Percentiles rank a stretch among this genome's conserved stretches.
Conservation (phyloP, 30 jellyfish, hydroid and myxozoan genomes). For the Haliclystus octoradiatus region DNA sequence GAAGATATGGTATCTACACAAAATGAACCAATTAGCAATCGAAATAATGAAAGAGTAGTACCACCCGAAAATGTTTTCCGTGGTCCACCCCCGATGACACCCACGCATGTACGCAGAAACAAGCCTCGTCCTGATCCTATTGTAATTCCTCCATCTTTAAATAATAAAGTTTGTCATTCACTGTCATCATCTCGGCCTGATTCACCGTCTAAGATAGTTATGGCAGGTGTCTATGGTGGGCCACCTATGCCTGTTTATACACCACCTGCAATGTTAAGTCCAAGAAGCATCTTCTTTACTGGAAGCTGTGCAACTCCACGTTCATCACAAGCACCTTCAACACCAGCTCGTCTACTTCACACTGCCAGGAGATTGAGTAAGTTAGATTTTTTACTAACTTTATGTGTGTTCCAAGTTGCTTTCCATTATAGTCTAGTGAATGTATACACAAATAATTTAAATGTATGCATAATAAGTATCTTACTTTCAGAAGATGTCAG, state of each 20-base stretch:
- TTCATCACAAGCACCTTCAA: constrained; percentile 44
- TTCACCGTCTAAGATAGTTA: constrained; percentile 44
- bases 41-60: no score
- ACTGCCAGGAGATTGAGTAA: constrained; percentile 58
- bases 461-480: no score
- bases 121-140: constrained; percentile 97
- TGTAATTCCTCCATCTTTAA: constrained; percentile 86
- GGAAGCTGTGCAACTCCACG: constrained; percentile 80
- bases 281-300: constrained; percentile 85
- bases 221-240: neutral
- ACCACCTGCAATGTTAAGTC: constrained; percentile 98
- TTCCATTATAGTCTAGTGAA: neutral
- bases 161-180: constrained; percentile 57
- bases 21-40: no score
- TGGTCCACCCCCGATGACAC: neutral
- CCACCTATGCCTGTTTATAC: constrained; percentile 63
- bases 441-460: no score
- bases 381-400: constrained; percentile 2
- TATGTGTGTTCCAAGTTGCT: neutral
- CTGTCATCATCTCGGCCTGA: constrained; percentile 36
- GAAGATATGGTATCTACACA: no score
- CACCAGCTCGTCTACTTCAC: constrained; percentile 74
- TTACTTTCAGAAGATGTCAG: no score
- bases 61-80: neutral
- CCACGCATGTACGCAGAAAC: constrained; percentile 9